Evolutionary conservation across 2,113 vertebrate species (phyloP).

Genomic region (Amblyopsis rosae): DNA sequence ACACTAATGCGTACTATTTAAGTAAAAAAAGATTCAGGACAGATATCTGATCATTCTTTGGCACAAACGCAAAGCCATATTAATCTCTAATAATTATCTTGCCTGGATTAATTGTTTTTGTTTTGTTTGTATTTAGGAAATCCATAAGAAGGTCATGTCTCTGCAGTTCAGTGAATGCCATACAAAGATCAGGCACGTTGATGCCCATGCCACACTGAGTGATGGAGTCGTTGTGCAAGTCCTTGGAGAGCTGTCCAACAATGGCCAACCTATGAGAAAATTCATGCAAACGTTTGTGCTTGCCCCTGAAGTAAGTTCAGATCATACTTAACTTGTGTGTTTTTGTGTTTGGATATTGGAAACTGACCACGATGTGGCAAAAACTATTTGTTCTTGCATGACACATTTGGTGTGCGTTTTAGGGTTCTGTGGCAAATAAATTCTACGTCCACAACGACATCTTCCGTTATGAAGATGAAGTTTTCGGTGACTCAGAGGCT

Average conservation of each 20-base stretch:
- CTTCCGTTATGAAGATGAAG: conserved; percentile 98
- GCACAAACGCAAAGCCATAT: neutral
- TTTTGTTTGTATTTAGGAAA: conserved; percentile 79
- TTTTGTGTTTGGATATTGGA: too few species aligned
- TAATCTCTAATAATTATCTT: neutral
- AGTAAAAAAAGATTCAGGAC: too few species aligned
- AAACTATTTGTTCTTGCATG: conserved; percentile 4
- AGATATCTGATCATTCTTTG: too few species aligned
- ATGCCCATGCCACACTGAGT: conserved; percentile 93
- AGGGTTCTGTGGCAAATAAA: conserved; percentile 98
- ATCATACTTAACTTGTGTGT: neutral
- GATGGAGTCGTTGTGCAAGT: conserved; percentile 97
- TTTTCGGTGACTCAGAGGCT: conserved; percentile 96
- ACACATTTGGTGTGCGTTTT: neutral
- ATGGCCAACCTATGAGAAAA: conserved; percentile 94
- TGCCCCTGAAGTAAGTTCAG: conserved; percentile 86
- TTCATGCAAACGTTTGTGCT: conserved; percentile 99
- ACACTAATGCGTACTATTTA: too few species aligned
- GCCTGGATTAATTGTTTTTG: neutral
- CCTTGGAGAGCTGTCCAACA: conserved; percentile 95
- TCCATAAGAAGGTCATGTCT: conserved; percentile 99
- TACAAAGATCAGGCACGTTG: conserved; percentile 97
- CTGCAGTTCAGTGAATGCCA: conserved; percentile 97
- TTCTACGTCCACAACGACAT: conserved; percentile 99
- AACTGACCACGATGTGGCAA: too few species aligned